phyloP scores from a whole-genome alignment of 1,140 invertebrate species.

The Vanessa atalanta region DNA sequence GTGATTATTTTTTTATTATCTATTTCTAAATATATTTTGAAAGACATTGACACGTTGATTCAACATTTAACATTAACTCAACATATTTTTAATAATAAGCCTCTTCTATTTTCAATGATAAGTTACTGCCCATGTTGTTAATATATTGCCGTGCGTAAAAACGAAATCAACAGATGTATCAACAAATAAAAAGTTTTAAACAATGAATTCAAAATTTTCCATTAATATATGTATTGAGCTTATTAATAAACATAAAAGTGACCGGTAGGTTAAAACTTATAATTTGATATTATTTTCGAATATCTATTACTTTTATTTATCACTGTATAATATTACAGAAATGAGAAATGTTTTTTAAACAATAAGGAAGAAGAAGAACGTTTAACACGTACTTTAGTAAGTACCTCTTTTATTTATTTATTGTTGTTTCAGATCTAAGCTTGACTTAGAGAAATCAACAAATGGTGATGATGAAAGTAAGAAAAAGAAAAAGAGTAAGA shows the following conservation, averaged over 20 bases:
- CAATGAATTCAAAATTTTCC: conserved; percentile 32
- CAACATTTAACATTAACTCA: neutral
- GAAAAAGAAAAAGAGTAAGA: conserved; percentile 80
- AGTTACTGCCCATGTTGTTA: neutral
- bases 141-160: neutral
- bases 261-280: conserved; percentile 24
- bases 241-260: conserved; percentile 23
- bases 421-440: conserved; percentile 56
- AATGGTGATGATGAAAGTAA: conserved; percentile 58
- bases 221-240: conserved; percentile 42
- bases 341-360: conserved; percentile 49
- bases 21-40: neutral
- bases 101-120: conserved; percentile 27
- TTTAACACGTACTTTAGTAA: conserved; percentile 43
- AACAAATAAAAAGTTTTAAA: neutral
- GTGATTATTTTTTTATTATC: too few relatives aligned
- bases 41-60: neutral
- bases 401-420: conserved; percentile 46
- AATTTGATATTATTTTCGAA: neutral
- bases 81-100: neutral
- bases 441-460: conserved; percentile 49
- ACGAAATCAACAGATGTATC: neutral
- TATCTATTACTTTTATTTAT: conserved; percentile 9
- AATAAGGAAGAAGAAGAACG: conserved; percentile 31
- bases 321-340: conserved; percentile 50